Evolutionary conservation across 2,888 invertebrate species (phyloP).

Genomic region (Mythimna pallens): DNA sequence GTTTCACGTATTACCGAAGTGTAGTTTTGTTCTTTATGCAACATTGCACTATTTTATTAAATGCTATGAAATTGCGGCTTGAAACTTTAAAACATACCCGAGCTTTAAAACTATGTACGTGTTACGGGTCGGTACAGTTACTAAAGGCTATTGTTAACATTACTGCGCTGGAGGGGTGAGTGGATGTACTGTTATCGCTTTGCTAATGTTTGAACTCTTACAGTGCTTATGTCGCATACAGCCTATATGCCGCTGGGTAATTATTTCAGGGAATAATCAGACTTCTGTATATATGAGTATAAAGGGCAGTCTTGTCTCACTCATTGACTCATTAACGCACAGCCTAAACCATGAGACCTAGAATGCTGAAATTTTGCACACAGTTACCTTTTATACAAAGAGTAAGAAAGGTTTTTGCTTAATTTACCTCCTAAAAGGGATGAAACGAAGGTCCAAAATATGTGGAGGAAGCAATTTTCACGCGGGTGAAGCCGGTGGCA

Average conservation of each 20-base stretch:
- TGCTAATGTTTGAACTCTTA: background rate
- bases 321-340: too few relatives aligned
- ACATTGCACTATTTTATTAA: conserved; percentile 58
- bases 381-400: too few relatives aligned
- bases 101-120: background rate
- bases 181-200: background rate
- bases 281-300: too few relatives aligned
- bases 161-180: background rate
- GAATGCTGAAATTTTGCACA: too few relatives aligned
- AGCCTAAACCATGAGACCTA: too few relatives aligned
- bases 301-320: too few relatives aligned
- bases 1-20: conserved; percentile 49
- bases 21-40: conserved; percentile 54
- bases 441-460: too few relatives aligned
- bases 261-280: background rate
- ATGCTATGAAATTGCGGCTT: conserved; percentile 24
- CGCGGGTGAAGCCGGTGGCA: too few relatives aligned
- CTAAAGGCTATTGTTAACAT: conserved; percentile 13
- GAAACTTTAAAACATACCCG: conserved; percentile 7
- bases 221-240: background rate
- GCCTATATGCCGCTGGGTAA: background rate
- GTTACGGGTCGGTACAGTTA: background rate
- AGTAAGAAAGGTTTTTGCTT: too few relatives aligned
- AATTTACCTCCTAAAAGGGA: too few relatives aligned
- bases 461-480: too few relatives aligned